A percentile compares a stretch with the other conserved stretches of the same genome.
Evolutionary conservation across 2,113 vertebrate species (phyloP).

Genomic region (Tragelaphus imberbis): DNA sequence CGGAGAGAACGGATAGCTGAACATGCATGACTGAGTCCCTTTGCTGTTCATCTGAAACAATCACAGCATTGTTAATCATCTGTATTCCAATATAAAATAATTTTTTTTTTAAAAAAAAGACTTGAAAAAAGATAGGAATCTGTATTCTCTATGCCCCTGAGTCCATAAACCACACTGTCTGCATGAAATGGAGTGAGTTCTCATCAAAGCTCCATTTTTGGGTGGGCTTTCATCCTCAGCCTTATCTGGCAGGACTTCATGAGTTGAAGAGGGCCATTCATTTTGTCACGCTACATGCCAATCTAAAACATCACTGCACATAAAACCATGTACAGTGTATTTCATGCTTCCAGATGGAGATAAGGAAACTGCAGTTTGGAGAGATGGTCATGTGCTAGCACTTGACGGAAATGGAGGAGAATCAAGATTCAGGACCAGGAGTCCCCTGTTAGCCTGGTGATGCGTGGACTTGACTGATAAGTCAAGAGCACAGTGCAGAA

Average conservation of each 20-base stretch:
- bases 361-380: neutral
- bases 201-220: no score
- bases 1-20: accelerated
- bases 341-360: neutral
- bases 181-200: accelerated
- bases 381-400: neutral
- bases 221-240: accelerated
- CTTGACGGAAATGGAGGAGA: neutral
- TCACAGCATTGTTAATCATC: neutral
- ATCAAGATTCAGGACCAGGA: neutral
- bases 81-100: neutral
- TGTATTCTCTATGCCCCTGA: neutral
- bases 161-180: neutral
- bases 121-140: neutral
- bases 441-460: neutral
- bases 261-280: neutral
- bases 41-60: neutral
- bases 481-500: neutral
- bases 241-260: neutral
- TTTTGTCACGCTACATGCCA: neutral
- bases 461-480: neutral
- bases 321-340: neutral
- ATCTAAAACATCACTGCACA: neutral
- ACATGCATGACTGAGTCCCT: neutral
- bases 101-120: neutral